Evolutionary conservation across 2,113 vertebrate genomes (phyloP).

Genomic region (Pelobates fuscus): DNA sequence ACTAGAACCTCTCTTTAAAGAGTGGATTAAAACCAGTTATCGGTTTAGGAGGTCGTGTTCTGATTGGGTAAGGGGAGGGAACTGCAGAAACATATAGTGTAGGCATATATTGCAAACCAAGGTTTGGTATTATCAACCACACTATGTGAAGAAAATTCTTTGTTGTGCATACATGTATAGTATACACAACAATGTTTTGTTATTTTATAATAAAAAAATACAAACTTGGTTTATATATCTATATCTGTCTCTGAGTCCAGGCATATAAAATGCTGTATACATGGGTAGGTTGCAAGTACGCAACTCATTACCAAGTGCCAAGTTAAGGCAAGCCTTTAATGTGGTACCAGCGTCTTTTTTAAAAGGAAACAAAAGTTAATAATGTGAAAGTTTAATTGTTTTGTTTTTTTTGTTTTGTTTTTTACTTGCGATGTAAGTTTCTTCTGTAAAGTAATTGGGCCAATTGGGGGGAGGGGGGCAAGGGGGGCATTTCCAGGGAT

Average conservation of each 20-base stretch:
- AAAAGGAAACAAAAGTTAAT: slow-evolving; percentile 83
- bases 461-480: slow-evolving; percentile 62
- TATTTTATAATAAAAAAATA: neutral
- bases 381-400: slow-evolving; percentile 87
- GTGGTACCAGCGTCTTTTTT: slow-evolving; percentile 75
- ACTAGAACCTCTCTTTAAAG: too few relatives aligned
- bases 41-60: too few relatives aligned
- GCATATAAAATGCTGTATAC: slow-evolving; percentile 72
- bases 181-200: too few relatives aligned
- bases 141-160: too few relatives aligned
- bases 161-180: too few relatives aligned
- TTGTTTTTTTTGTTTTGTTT: slow-evolving; percentile 70
- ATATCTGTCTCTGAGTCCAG: slow-evolving; percentile 78
- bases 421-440: slow-evolving; percentile 74
- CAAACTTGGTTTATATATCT: slow-evolving; percentile 64
- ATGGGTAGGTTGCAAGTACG: slow-evolving; percentile 67
- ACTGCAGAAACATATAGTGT: too few relatives aligned
- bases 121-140: too few relatives aligned
- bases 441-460: slow-evolving; percentile 63
- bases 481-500: slow-evolving; percentile 76
- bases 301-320: slow-evolving; percentile 82
- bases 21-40: too few relatives aligned
- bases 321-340: slow-evolving; percentile 75
- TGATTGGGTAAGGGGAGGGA: too few relatives aligned
- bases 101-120: too few relatives aligned